phyloP scores from a whole-genome alignment of 2,113 vertebrate genomes.

The Mugil cephalus region DNA sequence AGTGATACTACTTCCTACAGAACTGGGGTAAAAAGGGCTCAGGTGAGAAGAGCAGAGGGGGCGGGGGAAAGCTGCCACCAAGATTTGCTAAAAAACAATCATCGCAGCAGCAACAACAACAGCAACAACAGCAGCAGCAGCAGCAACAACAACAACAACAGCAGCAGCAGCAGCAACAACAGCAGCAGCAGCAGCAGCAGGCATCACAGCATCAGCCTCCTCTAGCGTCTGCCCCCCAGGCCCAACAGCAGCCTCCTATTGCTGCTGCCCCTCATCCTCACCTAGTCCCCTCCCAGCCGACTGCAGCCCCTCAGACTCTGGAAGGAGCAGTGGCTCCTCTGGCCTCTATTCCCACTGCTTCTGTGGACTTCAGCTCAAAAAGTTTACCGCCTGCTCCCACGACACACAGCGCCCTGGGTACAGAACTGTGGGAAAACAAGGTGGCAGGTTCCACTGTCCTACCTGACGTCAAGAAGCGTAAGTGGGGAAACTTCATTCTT shows the following conservation, averaged over 20 bases:
- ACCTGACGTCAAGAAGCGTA: constrained; percentile 94
- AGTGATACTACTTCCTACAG: constrained; percentile 72
- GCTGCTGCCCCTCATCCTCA: constrained; percentile 76
- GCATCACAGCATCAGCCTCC: constrained; percentile 70
- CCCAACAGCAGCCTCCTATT: constrained; percentile 63
- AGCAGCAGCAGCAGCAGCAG: constrained; percentile 75
- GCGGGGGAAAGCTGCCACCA: constrained; percentile 93
- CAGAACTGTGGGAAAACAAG: constrained; percentile 97
- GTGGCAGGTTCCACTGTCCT: constrained; percentile 87
- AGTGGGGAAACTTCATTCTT: constrained; percentile 70
- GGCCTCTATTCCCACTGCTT: constrained; percentile 66
- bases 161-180: constrained; percentile 1
- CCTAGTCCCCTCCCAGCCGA: constrained; percentile 65
- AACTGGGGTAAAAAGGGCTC: constrained; percentile 96
- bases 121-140: constrained; percentile 1
- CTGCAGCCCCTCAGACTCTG: constrained; percentile 72
- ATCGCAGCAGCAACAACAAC: constrained; percentile 73
- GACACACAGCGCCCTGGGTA: constrained; percentile 86
- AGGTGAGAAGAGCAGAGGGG: constrained; percentile 91
- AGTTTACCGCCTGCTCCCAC: constrained; percentile 81
- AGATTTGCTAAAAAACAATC: constrained; percentile 97
- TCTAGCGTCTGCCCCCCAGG: constrained; percentile 52
- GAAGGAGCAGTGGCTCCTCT: constrained; percentile 75
- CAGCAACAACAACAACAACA: constrained; percentile 1
- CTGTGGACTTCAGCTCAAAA: constrained; percentile 86